These are phyloP conservation scores for Pleuronectes platessa DNA, from an alignment of 2,113 vertebrate species.

Conservation along the genomic window DNA sequence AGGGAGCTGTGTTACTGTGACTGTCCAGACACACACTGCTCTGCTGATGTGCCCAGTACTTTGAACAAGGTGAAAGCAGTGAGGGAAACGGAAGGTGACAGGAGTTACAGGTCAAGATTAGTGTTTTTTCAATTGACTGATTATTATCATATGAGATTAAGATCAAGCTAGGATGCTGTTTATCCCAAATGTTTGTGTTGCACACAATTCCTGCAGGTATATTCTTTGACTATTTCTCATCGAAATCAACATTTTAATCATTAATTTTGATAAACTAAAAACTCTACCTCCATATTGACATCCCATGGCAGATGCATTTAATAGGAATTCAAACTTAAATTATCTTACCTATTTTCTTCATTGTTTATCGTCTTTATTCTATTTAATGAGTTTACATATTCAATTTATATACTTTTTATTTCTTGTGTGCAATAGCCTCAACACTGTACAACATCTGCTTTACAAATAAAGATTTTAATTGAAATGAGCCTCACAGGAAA, in stretches of 20 bases:
- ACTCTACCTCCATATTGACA: no score
- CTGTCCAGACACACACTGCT: not conserved
- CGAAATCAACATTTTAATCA: no score
- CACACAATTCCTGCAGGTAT: no score
- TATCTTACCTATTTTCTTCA: no score
- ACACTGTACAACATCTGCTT: not conserved
- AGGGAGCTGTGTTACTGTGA: conserved; percentile 16
- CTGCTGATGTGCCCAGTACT: conserved; percentile 1
- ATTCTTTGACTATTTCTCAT: no score
- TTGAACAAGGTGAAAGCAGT: conserved; percentile 16
- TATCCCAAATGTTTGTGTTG: no score
- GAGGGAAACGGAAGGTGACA: not conserved
- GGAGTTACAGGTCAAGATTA: not conserved
- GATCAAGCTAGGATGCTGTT: not conserved
- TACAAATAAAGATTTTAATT: not conserved
- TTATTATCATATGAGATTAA: not conserved
- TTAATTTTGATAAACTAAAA: no score
- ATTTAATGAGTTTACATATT: not conserved
- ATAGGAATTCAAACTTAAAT: no score
- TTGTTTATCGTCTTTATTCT: no score
- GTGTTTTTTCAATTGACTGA: not conserved
- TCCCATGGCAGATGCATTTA: no score
- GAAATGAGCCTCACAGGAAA: not conserved
- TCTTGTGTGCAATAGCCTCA: not conserved
- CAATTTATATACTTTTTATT: not conserved